Evolutionary conservation across 2,113 vertebrate genomes (phyloP).

Genomic region (Entomyzon cyanotis): DNA sequence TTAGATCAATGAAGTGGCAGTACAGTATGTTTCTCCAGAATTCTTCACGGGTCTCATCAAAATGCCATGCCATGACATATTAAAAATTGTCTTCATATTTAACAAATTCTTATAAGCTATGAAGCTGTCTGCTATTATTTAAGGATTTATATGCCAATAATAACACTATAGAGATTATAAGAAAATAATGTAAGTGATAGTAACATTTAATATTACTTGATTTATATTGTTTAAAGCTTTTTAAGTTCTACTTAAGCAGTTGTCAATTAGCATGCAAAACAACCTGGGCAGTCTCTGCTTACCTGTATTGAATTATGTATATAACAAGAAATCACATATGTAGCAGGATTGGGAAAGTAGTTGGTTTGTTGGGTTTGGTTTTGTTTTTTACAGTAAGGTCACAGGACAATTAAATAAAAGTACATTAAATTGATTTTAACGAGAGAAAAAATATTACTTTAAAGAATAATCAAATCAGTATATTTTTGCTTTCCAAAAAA

Average conservation of each 20-base stretch:
- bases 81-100: background rate
- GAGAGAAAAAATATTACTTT: background rate
- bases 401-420: background rate
- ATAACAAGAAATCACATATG: background rate
- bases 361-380: background rate
- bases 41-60: background rate
- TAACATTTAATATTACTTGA: background rate
- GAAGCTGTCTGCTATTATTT: background rate
- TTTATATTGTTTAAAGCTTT: background rate
- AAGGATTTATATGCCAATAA: background rate
- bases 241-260: background rate
- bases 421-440: background rate
- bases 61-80: background rate
- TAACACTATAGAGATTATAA: background rate
- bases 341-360: background rate
- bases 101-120: background rate
- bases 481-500: background rate
- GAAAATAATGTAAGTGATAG: background rate
- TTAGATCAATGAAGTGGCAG: background rate
- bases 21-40: background rate
- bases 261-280: background rate
- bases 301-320: background rate
- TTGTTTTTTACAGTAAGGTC: background rate
- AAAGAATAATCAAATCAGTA: background rate
- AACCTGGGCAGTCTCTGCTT: background rate